Evolutionary conservation across 53 echinoderm and acorn worm genomes (phyloP), one percentile per base, ranked within the genome.

Genomic region (Paelopatides confundens): DNA sequence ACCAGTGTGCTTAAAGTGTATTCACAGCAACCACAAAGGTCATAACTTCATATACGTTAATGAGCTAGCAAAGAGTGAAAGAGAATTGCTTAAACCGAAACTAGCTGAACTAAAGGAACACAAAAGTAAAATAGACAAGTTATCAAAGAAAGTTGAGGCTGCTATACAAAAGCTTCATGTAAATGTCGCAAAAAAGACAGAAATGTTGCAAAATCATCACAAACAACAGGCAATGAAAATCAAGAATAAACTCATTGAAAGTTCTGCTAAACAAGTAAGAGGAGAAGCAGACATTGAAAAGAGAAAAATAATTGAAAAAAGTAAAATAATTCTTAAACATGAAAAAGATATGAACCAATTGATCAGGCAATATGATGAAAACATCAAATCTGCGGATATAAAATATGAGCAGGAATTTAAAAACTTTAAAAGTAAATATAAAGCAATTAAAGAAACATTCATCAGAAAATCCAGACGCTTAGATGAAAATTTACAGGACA

Each of bases 11-110:
- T n/a, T 49, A 12, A 39, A 49, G 0, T 77, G 77, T 77, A 77
- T 50, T 10, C 48, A 77, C 31, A 39, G 77, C 27, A 48, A 31
- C 4, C 77, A 77, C 51, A 50, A 77, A 49, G 77, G 77, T 50
- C 77, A 77, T 77, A 30, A 49, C 14, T 11, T 50, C 4, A 49
- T 24, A 13, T 49, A 77, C 7, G 51, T 77, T 7, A 47, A 8
- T 9, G 51, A 47, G 37, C 28, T 43, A 77, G 77, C 77, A 43
- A 43, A 30, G 1, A 2, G 14, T 35, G 77, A 77, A 43, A 26
- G 77, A 43, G 15, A 50, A 9, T 18, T 6, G 21, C 36, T 70
- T 15, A 11, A 77, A 50, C 17, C 17, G 26, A 30, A 77, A 50
- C 24, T 29, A 1, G 47, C 24, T 4, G 30, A 48, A n/a, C 4